Evolutionary conservation across 1,140 invertebrate genomes (phyloP), one percentile per base, ranked within the genome.

Genomic region (Hycleus cichorii): DNA sequence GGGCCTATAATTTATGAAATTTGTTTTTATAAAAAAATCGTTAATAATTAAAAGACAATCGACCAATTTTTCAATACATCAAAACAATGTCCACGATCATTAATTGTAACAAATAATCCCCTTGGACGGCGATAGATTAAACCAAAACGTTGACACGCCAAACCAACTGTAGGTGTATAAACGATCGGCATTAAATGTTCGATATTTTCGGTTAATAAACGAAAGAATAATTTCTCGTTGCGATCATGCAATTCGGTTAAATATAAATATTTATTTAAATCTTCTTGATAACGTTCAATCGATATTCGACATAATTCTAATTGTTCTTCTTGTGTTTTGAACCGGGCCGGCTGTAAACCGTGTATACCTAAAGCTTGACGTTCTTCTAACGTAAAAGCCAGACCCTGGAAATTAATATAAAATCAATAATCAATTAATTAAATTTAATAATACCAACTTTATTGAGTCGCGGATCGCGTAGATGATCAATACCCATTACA

Each of bases 101-200:
- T 87, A 48, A 98, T 96, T 12, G 93, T 95, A 63, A 99, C 90
- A 69, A 93, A 99, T n/a, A 99, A 78, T 8, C 95, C 95, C 46
- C 91, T 84, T 0, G 95, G 93, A 69, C 93, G 80, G 38, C 92
- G 82, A 74, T 92, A 97, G 50, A 97, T 88, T 11, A 93, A 78
- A n/a, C 95, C 95, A 74, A 92, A 98, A 71, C 95, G 91, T 75
- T 96, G 93, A 78, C 95, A 98, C 2, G 94, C 95, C 24, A 92
- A 77, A 10, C 95, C 92, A 0, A 95, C 93, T 0, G 91, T 95
- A 0, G 94, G 93, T 0, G 91, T 95, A 72, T 98, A 97, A 3
- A 97, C 91, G 47, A 95, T 84, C 1, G 88, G 87, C 85, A 91
- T 94, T 80, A 94, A 85, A 43, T 88, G 82, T 42, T 93, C 86